phyloP scores from a whole-genome alignment of 2,888 invertebrate genomes.

The Torymus tubicola region DNA sequence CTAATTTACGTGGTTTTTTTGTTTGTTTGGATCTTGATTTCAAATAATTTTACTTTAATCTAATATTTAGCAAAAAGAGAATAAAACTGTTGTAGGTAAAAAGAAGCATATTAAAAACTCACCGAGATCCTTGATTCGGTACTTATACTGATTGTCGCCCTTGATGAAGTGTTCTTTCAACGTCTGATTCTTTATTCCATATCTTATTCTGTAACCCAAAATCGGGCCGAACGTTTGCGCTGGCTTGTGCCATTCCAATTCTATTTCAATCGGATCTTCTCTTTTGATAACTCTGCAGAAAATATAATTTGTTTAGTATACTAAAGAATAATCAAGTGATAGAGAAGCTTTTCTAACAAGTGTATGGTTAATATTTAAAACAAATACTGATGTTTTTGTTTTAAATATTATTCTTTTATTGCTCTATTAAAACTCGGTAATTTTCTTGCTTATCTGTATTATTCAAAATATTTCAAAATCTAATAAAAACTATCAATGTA shows the following conservation, averaged over 20 bases:
- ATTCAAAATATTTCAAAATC: too few species aligned
- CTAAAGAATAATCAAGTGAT: neutral
- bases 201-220: constrained; percentile 90
- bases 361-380: too few species aligned
- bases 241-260: constrained; percentile 95
- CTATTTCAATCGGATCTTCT: constrained; percentile 91
- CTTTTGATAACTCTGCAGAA: constrained; percentile 86
- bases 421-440: too few species aligned
- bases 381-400: too few species aligned
- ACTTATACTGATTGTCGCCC: constrained; percentile 81
- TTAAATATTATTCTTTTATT: too few species aligned
- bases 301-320: constrained; percentile 49
- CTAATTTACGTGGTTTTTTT: too few species aligned
- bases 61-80: too few species aligned
- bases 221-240: constrained; percentile 92
- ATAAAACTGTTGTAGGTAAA: neutral
- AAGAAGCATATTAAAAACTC: constrained; percentile 53
- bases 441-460: too few species aligned
- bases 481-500: too few species aligned
- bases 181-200: constrained; percentile 90
- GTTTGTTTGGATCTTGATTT: too few species aligned
- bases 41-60: too few species aligned
- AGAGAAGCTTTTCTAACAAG: too few species aligned
- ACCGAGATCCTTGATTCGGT: constrained; percentile 86
- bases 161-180: constrained; percentile 85